phyloP scores from a whole-genome alignment of 2,888 invertebrate genomes.

The Dione juno region DNA sequence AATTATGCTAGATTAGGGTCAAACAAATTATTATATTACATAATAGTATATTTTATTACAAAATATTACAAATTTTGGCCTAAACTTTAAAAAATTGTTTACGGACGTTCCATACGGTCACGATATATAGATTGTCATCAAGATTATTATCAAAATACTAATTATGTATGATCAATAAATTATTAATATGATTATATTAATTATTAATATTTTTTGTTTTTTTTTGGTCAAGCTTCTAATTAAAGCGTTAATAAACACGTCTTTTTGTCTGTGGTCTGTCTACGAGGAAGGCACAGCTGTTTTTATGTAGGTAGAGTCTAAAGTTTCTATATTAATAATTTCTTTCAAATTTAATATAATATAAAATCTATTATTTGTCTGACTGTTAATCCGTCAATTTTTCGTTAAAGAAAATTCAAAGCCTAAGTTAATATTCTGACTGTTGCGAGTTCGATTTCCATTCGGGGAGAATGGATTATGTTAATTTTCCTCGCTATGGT shows the following conservation, averaged over 20 bases:
- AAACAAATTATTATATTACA: no score
- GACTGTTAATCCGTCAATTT: no score
- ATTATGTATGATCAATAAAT: constrained; percentile 5
- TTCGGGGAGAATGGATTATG: no score
- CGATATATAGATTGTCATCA: constrained; percentile 14
- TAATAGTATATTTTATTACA: neutral
- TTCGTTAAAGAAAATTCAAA: no score
- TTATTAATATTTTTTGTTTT: constrained; percentile 7
- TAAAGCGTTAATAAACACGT: neutral
- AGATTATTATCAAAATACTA: neutral
- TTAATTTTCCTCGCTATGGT: no score
- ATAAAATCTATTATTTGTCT: no score
- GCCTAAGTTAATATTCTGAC: no score
- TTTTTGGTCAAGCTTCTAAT: constrained; percentile 6
- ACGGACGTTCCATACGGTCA: neutral
- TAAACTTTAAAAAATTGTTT: constrained; percentile 18
- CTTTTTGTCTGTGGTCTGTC: neutral
- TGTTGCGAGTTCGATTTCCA: no score
- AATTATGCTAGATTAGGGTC: no score
- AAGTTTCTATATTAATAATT: no score
- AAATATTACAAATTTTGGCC: neutral
- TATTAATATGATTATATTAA: constrained; percentile 15
- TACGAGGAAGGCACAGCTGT: neutral
- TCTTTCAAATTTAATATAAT: no score
- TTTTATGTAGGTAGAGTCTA: neutral